Conservation (phyloP, 37 sponge, comb jelly and placozoan species). For the Halichondria panicea region DNA sequence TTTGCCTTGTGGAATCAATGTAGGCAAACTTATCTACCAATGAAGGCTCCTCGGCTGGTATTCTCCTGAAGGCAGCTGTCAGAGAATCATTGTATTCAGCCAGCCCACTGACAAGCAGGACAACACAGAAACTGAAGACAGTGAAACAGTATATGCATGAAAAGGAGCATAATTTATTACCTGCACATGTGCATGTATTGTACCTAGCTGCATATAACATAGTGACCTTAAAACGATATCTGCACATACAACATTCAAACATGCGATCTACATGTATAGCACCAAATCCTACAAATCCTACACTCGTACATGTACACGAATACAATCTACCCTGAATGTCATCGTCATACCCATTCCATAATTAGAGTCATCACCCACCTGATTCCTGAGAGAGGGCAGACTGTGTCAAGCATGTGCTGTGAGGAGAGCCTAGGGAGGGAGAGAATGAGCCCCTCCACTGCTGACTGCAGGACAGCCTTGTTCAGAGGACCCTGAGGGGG, state of each 20-base stretch:
- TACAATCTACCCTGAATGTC: too few relatives aligned
- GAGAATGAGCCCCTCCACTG: constrained; percentile 21
- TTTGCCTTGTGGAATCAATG: constrained; percentile 13
- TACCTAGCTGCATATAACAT: too few relatives aligned
- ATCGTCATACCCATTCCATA: too few relatives aligned
- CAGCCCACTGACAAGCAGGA: constrained; percentile 16
- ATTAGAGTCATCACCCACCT: too few relatives aligned
- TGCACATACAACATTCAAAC: too few relatives aligned
- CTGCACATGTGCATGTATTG: too few relatives aligned
- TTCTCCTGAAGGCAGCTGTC: constrained; percentile 12
- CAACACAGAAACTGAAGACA: constrained; percentile 20
- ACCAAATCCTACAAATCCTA: too few relatives aligned
- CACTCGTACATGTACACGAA: background rate
- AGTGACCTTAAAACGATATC: too few relatives aligned
- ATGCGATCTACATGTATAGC: too few relatives aligned
- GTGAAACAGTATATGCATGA: too few relatives aligned
- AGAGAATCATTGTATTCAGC: constrained; percentile 36
- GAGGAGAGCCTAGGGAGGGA: constrained; percentile 51
- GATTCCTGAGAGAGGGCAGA: constrained; percentile 32
- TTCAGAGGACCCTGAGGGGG: background rate
- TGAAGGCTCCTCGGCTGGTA: background rate
- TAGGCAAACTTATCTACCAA: constrained; percentile 5
- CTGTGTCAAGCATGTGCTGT: constrained; percentile 10
- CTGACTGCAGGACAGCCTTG: background rate
- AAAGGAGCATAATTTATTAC: too few relatives aligned